phyloP scores from a whole-genome alignment of 1,140 invertebrate species.

The Campoletis sonorensis region DNA sequence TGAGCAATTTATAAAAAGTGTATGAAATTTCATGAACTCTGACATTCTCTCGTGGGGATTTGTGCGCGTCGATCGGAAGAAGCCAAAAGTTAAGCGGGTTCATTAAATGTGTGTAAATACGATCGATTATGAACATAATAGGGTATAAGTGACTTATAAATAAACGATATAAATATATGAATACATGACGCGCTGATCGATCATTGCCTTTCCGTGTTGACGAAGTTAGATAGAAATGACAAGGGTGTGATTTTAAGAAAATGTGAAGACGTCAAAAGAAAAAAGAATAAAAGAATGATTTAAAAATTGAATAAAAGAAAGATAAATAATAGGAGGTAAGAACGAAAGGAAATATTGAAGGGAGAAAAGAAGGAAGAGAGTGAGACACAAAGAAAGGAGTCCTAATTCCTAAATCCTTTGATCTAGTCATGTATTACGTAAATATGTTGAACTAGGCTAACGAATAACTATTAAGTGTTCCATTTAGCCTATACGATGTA shows the following conservation, averaged over 20 bases:
- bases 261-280: not conserved
- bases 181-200: conserved; percentile 38
- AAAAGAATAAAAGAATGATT: not conserved
- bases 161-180: not conserved
- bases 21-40: not conserved
- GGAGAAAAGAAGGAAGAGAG: not conserved
- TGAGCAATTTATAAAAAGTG: not conserved
- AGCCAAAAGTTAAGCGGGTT: no score
- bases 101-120: not conserved
- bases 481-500: conserved; percentile 71
- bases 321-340: not conserved
- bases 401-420: conserved; percentile 42
- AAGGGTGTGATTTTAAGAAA: conserved; percentile 7
- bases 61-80: not conserved
- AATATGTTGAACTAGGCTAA: conserved; percentile 65
- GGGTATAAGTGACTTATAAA: not conserved
- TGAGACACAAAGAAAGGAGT: conserved; percentile 25
- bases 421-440: conserved; percentile 48
- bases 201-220: conserved; percentile 39
- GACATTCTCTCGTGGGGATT: not conserved
- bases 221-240: conserved; percentile 4
- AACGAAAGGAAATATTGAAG: conserved; percentile 5
- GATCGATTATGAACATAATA: conserved; percentile 2
- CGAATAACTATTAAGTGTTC: conserved; percentile 69
- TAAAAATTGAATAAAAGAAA: not conserved